Evolutionary conservation across 1,140 invertebrate species (phyloP).

Genomic region (Melanaphis sacchari): DNA sequence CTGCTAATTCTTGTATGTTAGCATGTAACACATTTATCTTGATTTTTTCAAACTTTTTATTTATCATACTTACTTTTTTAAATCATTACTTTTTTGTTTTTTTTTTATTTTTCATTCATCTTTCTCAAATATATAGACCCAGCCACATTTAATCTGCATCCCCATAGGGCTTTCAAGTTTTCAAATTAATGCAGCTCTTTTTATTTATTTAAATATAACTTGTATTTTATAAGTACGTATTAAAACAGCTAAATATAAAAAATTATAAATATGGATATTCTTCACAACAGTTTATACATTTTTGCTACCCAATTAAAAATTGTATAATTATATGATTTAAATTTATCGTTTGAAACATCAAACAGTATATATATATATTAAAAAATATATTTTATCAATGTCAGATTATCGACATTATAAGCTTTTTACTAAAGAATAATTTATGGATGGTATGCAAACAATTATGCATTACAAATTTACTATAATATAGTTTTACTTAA

Average conservation of each 20-base stretch:
- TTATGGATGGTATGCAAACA: not conserved
- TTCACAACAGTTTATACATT: not conserved
- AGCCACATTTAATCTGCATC: not conserved
- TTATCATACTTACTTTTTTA: not conserved
- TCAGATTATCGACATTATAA: too few relatives aligned
- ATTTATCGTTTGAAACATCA: not conserved
- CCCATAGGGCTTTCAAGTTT: not conserved
- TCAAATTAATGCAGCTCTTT: not conserved
- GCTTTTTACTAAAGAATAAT: too few relatives aligned
- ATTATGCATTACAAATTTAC: not conserved
- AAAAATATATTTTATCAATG: not conserved
- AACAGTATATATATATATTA: too few relatives aligned
- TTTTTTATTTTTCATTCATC: not conserved
- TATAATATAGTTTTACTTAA: not conserved
- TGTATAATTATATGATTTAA: not conserved
- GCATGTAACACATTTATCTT: not conserved
- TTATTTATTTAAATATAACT: not conserved
- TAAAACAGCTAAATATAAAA: not conserved
- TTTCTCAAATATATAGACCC: not conserved
- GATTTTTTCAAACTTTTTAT: not conserved
- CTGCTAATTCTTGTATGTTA: not conserved
- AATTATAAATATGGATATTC: not conserved
- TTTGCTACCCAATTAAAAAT: not conserved
- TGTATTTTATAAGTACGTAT: not conserved
- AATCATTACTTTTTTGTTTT: not conserved